Evolutionary conservation across 2,113 vertebrate species (phyloP).

Genomic region (Myiozetetes cayanensis): DNA sequence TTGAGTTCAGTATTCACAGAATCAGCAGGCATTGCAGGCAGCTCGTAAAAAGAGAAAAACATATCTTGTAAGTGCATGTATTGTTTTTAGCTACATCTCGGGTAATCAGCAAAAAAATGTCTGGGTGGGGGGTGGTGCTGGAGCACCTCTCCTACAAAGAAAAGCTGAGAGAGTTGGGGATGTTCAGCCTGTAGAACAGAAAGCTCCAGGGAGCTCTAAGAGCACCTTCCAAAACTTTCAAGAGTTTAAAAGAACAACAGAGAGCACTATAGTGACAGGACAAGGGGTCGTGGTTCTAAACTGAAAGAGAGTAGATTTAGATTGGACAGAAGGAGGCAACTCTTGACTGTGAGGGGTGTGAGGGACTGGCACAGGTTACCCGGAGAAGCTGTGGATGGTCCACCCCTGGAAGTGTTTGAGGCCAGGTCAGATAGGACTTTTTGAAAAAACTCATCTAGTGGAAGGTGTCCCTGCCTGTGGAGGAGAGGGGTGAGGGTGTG

Average conservation of each 20-base stretch:
- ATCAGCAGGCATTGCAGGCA: background rate
- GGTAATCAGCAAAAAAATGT: background rate
- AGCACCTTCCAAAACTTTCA: background rate
- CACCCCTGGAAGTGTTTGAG: background rate
- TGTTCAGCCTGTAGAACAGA: background rate
- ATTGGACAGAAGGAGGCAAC: accelerated
- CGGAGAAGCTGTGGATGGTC: no score
- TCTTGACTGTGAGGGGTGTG: background rate
- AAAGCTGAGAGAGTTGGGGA: background rate
- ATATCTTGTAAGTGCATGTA: background rate
- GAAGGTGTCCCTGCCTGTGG: background rate
- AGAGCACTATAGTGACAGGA: background rate
- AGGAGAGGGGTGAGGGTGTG: accelerated
- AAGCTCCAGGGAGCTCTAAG: accelerated
- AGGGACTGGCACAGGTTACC: background rate
- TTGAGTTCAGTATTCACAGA: background rate
- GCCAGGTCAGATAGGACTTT: background rate
- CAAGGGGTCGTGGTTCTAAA: background rate
- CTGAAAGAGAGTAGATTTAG: background rate
- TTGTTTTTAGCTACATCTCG: background rate
- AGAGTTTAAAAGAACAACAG: background rate
- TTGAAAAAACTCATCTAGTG: background rate
- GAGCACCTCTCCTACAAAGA: background rate
- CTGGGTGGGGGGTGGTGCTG: background rate
- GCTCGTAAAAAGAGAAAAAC: background rate